Evolutionary conservation across 2,113 vertebrate genomes (phyloP), one percentile per base, ranked within the genome.

Genomic region (Channa argus): DNA sequence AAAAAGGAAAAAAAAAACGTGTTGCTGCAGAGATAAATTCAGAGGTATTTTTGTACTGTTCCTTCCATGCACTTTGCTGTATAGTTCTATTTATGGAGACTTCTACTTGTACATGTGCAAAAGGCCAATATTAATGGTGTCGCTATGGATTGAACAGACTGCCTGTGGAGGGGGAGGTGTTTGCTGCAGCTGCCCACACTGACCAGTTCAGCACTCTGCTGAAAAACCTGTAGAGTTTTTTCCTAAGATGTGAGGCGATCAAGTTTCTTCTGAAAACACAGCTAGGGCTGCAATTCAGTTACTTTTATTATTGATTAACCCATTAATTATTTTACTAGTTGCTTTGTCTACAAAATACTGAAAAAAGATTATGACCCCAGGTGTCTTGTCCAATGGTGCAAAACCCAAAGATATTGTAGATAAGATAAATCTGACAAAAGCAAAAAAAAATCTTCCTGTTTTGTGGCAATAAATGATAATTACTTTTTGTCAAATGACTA

Each of bases 21-120:
- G 85, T 88, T 87, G 86, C 84, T 88, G 87, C 87, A 88, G 86
- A 90, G 82, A 86, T 84, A 65, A 88, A 81, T 86, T 82, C 83
- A 86, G 89, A 91, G 77, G 79, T 92, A 91, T 92, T 93, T 93
- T 92, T 92, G n/a, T 92, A 93, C 89, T 83, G 51, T 87, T 91
- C 82, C 85, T 84, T 91, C 86, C 82, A 84, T 83, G 90, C 89
- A 91, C 88, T 91, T 91, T 92, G 85, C 87, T 89, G 88, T 89
- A 84, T 82, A 90, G 74, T 77, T 88, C 82, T 81, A 84, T 87
- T 89, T 86, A 77, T 85, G 71, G 84, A 90, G 77, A 88, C 87
- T 90, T 91, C 71, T 84, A 79, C 83, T 84, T 83, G 82, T 89
- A 79, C 76, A 55, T 56, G 87, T 86, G 78, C 80, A 86, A 91